Conservation (phyloP, 2,113 vertebrate species). For the Cranoglanis bouderius region DNA sequence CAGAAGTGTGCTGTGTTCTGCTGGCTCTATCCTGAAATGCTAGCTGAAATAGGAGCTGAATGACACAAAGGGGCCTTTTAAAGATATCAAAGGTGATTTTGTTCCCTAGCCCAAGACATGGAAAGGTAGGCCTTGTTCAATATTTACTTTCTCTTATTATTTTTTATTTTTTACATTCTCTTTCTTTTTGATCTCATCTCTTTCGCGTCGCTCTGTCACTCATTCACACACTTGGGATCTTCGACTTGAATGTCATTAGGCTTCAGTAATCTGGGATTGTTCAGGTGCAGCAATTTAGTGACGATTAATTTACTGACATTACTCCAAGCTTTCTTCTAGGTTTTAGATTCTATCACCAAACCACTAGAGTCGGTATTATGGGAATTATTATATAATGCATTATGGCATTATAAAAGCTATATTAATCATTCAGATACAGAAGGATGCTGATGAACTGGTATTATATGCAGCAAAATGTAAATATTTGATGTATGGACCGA, state of each 20-base stretch:
- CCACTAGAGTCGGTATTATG: neutral
- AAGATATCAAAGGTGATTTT: neutral
- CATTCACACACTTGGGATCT: neutral
- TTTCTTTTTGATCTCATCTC: neutral
- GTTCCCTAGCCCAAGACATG: neutral
- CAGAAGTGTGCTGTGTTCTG: neutral
- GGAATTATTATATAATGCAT: neutral
- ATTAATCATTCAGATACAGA: neutral
- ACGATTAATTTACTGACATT: neutral
- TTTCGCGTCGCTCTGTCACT: no score
- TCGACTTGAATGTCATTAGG: neutral
- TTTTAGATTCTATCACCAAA: neutral
- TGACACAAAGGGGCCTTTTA: slow-evolving; percentile 4
- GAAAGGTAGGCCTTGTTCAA: slow-evolving; percentile 20
- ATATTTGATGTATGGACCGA: neutral
- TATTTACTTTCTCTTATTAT: no score
- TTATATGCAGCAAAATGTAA: neutral
- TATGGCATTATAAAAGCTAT: neutral
- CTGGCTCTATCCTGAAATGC: neutral
- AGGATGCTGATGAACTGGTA: neutral
- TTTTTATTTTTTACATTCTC: no score
- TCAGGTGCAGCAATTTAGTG: neutral
- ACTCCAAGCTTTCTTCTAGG: neutral
- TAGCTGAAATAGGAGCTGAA: neutral
- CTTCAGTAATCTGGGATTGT: neutral